Percentiles rank a stretch among this genome's conserved stretches.
These are phyloP conservation scores for Nasua narica DNA, from an alignment of 2,797 vertebrate genomes.

Conservation along the genomic window DNA sequence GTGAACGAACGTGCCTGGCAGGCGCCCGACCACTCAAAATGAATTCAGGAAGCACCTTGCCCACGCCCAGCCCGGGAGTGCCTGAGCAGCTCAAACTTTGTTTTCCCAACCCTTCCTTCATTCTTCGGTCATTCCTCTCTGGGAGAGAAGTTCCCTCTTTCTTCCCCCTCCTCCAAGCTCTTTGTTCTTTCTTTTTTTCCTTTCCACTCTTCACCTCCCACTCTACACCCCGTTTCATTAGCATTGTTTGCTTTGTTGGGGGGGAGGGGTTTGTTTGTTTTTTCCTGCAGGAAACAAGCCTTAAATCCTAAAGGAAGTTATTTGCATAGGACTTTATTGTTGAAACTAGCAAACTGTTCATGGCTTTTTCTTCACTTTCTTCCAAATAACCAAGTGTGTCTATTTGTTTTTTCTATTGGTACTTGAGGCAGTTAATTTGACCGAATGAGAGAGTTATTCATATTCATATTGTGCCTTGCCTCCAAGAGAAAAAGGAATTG, in stretches of 20 bases:
- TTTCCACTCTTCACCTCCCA: background rate
- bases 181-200: background rate
- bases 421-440: background rate
- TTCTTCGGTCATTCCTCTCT: background rate
- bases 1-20: background rate
- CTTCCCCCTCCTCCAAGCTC: background rate
- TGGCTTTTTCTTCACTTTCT: background rate
- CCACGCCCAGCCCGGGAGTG: background rate
- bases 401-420: background rate
- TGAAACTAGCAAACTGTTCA: background rate
- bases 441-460: constrained; percentile 15
- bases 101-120: background rate
- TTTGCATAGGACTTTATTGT: background rate
- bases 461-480: constrained; percentile 26
- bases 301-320: constrained; percentile 15
- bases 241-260: background rate
- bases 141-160: background rate
- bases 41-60: background rate
- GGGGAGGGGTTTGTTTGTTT: background rate
- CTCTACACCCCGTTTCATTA: background rate
- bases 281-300: background rate
- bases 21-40: background rate
- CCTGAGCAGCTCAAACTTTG: background rate
- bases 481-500: constrained; percentile 30
- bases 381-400: background rate